A percentile compares a stretch with the other conserved stretches of the same genome.
phyloP scores from a whole-genome alignment of 92 coral and sea anemone species.

The Porites rus region DNA sequence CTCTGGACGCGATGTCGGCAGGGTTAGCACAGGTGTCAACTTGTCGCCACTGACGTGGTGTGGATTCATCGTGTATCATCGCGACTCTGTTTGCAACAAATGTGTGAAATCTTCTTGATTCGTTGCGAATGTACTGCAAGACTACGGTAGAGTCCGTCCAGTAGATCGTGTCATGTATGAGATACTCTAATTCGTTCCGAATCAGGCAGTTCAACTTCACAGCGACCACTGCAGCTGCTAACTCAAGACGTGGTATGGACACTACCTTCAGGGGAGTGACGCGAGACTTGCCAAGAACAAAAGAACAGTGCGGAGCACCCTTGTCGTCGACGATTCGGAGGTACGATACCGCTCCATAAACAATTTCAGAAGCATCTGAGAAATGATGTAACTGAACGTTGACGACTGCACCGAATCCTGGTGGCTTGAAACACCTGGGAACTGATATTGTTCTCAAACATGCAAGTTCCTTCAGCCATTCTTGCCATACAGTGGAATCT shows the following conservation, averaged over 20 bases:
- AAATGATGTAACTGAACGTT: conserved; percentile 36
- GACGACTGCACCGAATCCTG: conserved; percentile 8
- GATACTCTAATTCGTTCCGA: conserved; percentile 17
- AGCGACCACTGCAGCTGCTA: conserved; percentile 46
- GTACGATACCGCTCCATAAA: conserved; percentile 47
- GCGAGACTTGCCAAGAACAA: conserved; percentile 10
- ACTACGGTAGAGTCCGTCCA: conserved; percentile 58
- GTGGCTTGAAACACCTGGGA: conserved; percentile 28
- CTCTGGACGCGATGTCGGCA: conserved; percentile 9
- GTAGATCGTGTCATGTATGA: conserved; percentile 21
- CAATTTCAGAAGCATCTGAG: conserved; percentile 43
- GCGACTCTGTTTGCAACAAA: conserved; percentile 53
- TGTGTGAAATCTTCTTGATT: conserved; percentile 33
- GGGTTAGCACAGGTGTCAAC: conserved; percentile 22
- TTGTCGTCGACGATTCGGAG: conserved; percentile 21
- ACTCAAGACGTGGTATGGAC: conserved; percentile 47
- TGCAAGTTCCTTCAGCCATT: conserved; percentile 28
- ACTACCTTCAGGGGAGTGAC: conserved; percentile 36
- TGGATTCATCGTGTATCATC: conserved; percentile 34
- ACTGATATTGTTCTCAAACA: conserved; percentile 22
- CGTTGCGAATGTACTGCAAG: conserved; percentile 36
- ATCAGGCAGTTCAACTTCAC: conserved; percentile 9
- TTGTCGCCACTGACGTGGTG: conserved; percentile 42
- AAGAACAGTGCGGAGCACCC: conserved; percentile 32
- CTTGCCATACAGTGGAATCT: conserved; percentile 5